Base-by-base conservation (phyloP, 2,888 invertebrate species). In the Charanyca ferruginea region DNA sequence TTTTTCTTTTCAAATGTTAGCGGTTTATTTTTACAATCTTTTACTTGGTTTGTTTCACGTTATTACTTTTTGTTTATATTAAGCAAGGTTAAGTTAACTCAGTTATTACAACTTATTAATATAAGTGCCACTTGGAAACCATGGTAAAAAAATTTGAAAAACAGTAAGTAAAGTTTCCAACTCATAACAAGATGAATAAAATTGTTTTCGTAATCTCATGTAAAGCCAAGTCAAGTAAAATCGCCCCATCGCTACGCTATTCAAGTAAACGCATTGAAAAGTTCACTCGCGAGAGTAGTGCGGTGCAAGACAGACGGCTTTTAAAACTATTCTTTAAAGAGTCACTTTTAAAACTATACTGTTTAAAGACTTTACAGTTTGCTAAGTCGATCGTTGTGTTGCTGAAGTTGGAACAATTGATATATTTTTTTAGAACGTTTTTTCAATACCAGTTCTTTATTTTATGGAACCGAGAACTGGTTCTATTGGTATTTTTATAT, bases 261-360 rank as follows among this genome's bases (percentile, higher is more conserved):
- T 59, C 60, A 70, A 66, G 35, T 25, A 20, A 52, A 53, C 18
- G 47, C 59, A 60, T 57, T 75, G 45, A 23, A 68, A 75, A 70
- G 44, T 73, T 59, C 13, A 13, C 3, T n/a, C 23, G 5, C 48
- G 18, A 32, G 38, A 16, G n/a, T 18, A 8, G 44, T 42, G 57
- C 57, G 66, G 48, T 35, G 53, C 45, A 42, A 35, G 13, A 52
- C 57, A 18, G 45, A 58, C 32, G 53, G 47, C 60, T 72, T 66
- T 55, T 35, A 55, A 18, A 76, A 71, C 66, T 59, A 62, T 48
- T 49, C 22, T 42, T n/a, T 53, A 58, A 45, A 75, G 52, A 35
- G 23, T 18, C 18, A 44, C 59, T 73, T 63, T 73, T 59, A 48
- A 45, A 74, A 74, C 70, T 42, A 52, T 45, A 52, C 20, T 44